phyloP scores from a whole-genome alignment of 2,888 invertebrate species.

The Heliconius erato region DNA sequence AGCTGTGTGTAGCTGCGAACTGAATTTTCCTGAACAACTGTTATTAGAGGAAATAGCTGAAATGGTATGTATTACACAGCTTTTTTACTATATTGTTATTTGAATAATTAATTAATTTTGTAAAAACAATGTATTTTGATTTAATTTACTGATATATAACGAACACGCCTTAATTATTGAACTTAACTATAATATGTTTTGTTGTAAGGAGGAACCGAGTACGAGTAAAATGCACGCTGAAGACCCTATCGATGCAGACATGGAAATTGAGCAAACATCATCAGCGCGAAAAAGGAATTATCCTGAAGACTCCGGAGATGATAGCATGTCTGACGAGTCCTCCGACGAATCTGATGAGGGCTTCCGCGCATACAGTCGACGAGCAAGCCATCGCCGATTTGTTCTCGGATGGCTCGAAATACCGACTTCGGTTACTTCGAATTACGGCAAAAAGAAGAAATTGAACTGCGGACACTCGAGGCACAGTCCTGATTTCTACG shows the following conservation, averaged over 20 bases:
- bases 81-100: not conserved
- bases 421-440: not conserved
- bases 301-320: constrained; percentile 6
- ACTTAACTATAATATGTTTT: not conserved
- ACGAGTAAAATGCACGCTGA: not conserved
- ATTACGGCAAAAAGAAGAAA: constrained; percentile 18
- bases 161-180: not conserved
- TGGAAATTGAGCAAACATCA: not conserved
- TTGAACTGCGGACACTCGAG: constrained; percentile 13
- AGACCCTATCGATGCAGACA: not conserved
- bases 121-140: not conserved
- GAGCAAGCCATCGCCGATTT: constrained; percentile 4
- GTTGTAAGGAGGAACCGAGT: constrained; percentile 20
- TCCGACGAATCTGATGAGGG: not conserved
- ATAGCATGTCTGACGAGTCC: not conserved
- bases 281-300: not conserved
- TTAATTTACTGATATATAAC: not conserved
- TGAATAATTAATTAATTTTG: not conserved
- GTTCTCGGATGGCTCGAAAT: not conserved
- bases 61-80: not conserved
- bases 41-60: not conserved
- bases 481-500: not conserved
- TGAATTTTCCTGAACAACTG: not conserved
- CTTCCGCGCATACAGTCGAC: not conserved
- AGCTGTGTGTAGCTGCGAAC: not conserved